These are phyloP conservation scores for Gopherus evgoodei DNA, from an alignment of 2,113 vertebrate species.

Conservation along the genomic window DNA sequence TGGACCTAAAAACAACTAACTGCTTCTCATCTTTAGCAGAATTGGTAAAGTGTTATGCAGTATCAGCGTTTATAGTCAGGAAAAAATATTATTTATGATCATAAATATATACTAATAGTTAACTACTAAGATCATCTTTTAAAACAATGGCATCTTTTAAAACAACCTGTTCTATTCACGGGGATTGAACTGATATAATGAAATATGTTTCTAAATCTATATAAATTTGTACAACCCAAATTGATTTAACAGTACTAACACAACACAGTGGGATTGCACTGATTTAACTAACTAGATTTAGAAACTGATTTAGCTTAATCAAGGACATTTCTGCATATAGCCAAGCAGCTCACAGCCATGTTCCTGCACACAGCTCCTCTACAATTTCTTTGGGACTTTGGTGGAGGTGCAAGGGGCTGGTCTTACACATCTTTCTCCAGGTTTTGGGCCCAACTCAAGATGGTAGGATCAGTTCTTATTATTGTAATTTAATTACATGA, in stretches of 20 bases:
- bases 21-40: not conserved
- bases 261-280: not conserved
- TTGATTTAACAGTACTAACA: not conserved
- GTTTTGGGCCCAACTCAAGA: not conserved
- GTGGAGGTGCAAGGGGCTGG: not conserved
- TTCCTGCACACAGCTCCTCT: not conserved
- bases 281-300: not conserved
- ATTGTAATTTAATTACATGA: not conserved
- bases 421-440: not conserved
- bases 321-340: not conserved
- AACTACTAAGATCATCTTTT: not conserved
- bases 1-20: not conserved
- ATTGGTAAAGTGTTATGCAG: not conserved
- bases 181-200: not conserved
- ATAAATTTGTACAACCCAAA: not conserved
- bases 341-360: not conserved
- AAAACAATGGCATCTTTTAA: not conserved
- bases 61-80: not conserved
- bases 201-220: not conserved
- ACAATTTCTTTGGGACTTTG: not conserved
- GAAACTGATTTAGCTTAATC: not conserved
- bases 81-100: not conserved
- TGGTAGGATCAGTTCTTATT: not conserved
- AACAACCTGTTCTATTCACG: not conserved
- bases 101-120: not conserved